A percentile compares a stretch with the other conserved stretches of the same genome.
These are phyloP conservation scores for Heliconius aoede DNA, from an alignment of 2,888 invertebrate species.

Conservation along the genomic window DNA sequence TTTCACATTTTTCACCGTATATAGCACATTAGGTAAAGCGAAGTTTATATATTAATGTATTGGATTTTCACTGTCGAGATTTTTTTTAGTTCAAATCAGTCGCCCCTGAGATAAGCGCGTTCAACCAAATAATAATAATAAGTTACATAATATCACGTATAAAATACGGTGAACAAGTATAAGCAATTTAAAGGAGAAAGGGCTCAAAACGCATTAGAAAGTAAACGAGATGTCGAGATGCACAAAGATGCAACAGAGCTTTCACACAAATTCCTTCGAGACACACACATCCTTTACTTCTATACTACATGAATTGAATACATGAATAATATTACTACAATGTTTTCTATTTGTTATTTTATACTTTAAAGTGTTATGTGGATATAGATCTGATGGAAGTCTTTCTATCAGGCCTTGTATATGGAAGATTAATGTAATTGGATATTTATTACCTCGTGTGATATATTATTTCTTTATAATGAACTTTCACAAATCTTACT, in stretches of 20 bases:
- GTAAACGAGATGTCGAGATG: constrained; percentile 44
- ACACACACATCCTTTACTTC: constrained; percentile 36
- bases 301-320: constrained; percentile 22
- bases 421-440: too few species aligned
- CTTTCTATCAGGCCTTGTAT: too few species aligned
- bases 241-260: constrained; percentile 38
- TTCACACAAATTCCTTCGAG: constrained; percentile 38
- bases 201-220: constrained; percentile 48
- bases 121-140: too few species aligned
- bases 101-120: too few species aligned
- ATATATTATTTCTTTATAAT: too few species aligned
- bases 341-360: constrained; percentile 5
- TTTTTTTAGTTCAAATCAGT: too few species aligned
- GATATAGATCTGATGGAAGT: not conserved
- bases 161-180: not conserved
- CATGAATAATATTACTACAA: constrained; percentile 19
- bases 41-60: too few species aligned
- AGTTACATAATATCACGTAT: not conserved
- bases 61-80: too few species aligned
- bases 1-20: too few species aligned
- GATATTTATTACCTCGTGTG: too few species aligned
- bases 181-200: constrained; percentile 45
- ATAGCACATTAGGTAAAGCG: too few species aligned
- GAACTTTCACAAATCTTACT: too few species aligned
- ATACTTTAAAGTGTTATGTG: not conserved